A percentile compares a stretch with the other conserved stretches of the same genome.
phyloP scores from a whole-genome alignment of 2,888 invertebrate genomes.

The Nemotelus pantherinus region DNA sequence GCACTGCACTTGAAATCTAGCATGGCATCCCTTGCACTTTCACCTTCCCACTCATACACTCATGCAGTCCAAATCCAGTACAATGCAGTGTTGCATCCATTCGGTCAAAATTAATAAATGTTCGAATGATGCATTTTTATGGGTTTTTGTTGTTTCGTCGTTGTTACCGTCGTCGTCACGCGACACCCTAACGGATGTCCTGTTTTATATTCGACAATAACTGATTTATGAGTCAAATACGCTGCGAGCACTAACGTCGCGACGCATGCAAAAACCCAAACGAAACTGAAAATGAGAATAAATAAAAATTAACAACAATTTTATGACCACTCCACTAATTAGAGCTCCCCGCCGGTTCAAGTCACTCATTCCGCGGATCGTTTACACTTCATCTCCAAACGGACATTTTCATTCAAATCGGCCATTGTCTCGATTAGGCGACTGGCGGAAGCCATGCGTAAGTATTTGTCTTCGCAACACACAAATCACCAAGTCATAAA shows the following conservation, averaged over 20 bases:
- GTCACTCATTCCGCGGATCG: neutral
- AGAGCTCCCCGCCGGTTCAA: neutral
- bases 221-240: slow-evolving; percentile 48
- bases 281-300: neutral
- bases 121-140: slow-evolving; percentile 63
- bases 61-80: slow-evolving; percentile 3
- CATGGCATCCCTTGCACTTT: neutral
- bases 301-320: slow-evolving; percentile 26
- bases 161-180: neutral
- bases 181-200: slow-evolving; percentile 46
- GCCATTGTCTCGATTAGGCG: neutral
- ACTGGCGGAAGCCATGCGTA: no score
- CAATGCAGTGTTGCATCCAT: slow-evolving; percentile 46
- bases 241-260: neutral
- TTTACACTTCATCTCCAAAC: slow-evolving; percentile 20
- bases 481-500: slow-evolving; percentile 1
- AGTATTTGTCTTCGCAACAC: neutral
- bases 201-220: slow-evolving; percentile 47
- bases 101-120: slow-evolving; percentile 51
- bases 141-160: slow-evolving; percentile 63
- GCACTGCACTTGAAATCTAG: neutral
- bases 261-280: slow-evolving; percentile 15
- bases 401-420: neutral
- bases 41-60: neutral
- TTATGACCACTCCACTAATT: slow-evolving; percentile 42